Conservation (phyloP, 2,888 invertebrate species). For the Oxystoma pomonae region DNA sequence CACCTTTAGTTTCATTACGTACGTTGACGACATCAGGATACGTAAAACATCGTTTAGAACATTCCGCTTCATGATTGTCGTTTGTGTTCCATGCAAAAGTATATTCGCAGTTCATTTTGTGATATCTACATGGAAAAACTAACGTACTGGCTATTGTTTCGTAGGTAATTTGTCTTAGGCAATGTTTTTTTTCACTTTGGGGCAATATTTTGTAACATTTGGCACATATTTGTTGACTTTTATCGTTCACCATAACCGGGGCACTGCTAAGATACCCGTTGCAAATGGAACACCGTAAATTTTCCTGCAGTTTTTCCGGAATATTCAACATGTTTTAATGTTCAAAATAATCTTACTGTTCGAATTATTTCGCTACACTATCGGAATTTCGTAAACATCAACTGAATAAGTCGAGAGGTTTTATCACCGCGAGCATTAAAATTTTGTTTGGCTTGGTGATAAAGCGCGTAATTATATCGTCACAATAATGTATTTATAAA, state of each 20-base stretch:
- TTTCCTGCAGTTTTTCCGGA: slow-evolving; percentile 29
- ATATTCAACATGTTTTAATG: slow-evolving; percentile 30
- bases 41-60: slow-evolving; percentile 29
- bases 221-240: slow-evolving; percentile 35
- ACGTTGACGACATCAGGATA: slow-evolving; percentile 15
- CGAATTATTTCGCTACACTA: neutral
- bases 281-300: slow-evolving; percentile 34
- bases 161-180: slow-evolving; percentile 32
- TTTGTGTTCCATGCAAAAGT: slow-evolving; percentile 31
- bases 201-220: slow-evolving; percentile 38
- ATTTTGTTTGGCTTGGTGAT: neutral
- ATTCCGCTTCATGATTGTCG: slow-evolving; percentile 33
- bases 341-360: neutral
- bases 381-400: neutral
- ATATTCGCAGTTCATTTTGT: slow-evolving; percentile 31
- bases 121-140: slow-evolving; percentile 37
- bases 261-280: slow-evolving; percentile 33
- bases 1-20: neutral
- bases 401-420: neutral
- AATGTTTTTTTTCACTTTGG: slow-evolving; percentile 29
- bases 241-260: slow-evolving; percentile 30
- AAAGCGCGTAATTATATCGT: too few species aligned
- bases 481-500: too few species aligned
- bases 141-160: slow-evolving; percentile 33
- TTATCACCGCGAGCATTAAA: neutral